Conservation (phyloP, 1,140 invertebrate genomes). For the Zaprionus tsacasi region DNA sequence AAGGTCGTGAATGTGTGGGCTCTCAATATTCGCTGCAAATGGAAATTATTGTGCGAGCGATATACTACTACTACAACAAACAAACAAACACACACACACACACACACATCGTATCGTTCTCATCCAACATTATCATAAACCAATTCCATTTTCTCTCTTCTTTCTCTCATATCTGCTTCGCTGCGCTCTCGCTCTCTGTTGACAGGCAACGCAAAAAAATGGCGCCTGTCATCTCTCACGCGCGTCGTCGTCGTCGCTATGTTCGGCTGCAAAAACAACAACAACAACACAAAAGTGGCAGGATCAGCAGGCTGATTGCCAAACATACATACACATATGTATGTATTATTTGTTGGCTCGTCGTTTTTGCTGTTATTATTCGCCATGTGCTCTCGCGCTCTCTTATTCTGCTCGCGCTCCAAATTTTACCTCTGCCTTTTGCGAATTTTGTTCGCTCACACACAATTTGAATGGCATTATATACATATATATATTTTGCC, state of each 20-base stretch:
- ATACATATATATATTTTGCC: constrained; percentile 6
- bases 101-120: neutral
- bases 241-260: constrained; percentile 33
- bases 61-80: neutral
- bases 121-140: constrained; percentile 13
- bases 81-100: neutral
- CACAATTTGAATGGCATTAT: constrained; percentile 43
- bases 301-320: constrained; percentile 32
- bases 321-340: neutral
- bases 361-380: constrained; percentile 25
- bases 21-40: constrained; percentile 11
- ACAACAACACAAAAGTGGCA: constrained; percentile 17
- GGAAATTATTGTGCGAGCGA: constrained; percentile 16
- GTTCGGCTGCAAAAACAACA: neutral
- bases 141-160: constrained; percentile 29
- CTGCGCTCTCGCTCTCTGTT: constrained; percentile 17
- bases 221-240: constrained; percentile 62
- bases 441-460: constrained; percentile 25
- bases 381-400: constrained; percentile 21
- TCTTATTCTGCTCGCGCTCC: neutral
- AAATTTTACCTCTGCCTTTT: constrained; percentile 16
- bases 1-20: constrained; percentile 36
- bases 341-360: neutral
- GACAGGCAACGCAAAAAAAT: constrained; percentile 59
- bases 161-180: constrained; percentile 3